These are phyloP conservation scores for Coccyzus lansbergi DNA, from an alignment of 2,797 vertebrate species.

Conservation along the genomic window DNA sequence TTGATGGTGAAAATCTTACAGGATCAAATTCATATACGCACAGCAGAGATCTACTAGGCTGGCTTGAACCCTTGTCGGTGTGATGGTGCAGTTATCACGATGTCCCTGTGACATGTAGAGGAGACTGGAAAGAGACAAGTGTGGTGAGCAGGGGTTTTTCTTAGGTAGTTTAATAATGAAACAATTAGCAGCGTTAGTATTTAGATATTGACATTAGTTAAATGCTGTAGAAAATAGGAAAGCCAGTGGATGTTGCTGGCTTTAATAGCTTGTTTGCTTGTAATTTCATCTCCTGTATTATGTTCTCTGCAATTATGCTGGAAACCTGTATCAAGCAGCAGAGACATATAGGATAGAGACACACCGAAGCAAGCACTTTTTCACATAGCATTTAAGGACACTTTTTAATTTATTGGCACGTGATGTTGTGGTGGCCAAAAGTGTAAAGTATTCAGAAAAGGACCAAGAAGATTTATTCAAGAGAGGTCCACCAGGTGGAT, in stretches of 20 bases:
- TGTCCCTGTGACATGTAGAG: not conserved
- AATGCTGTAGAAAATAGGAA: not conserved
- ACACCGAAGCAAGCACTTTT: not conserved
- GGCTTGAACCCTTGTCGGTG: not conserved
- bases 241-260: not conserved
- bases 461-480: not conserved
- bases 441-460: not conserved
- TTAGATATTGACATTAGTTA: not conserved
- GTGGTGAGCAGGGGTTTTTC: not conserved
- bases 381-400: not conserved
- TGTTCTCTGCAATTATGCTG: not conserved
- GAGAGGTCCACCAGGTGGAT: not conserved
- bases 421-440: not conserved
- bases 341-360: not conserved
- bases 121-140: not conserved
- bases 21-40: not conserved
- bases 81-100: rapidly evolving
- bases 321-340: not conserved
- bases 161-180: not conserved
- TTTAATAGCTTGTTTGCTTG: not conserved
- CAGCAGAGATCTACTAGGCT: not conserved
- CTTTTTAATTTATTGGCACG: not conserved
- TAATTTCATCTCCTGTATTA: not conserved
- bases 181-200: not conserved
- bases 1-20: not conserved